Evolutionary conservation across 2,888 invertebrate genomes (phyloP).

Genomic region (Eremobia ochroleuca): DNA sequence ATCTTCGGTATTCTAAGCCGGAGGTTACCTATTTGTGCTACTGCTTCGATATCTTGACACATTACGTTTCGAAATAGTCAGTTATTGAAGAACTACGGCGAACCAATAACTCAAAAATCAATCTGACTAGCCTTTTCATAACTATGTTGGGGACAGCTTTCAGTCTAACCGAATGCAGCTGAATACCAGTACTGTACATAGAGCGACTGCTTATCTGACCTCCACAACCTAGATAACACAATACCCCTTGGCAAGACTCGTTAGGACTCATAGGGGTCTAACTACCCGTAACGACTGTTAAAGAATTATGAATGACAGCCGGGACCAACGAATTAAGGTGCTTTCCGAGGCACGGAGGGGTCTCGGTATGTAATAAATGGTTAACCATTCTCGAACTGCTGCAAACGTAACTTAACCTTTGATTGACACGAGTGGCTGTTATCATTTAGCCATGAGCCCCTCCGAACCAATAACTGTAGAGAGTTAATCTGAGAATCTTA

Average conservation of each 20-base stretch:
- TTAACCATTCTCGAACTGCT: neutral
- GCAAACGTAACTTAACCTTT: neutral
- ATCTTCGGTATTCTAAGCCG: neutral
- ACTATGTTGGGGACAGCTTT: neutral
- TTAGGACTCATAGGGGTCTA: neutral
- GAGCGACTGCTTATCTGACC: neutral
- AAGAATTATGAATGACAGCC: neutral
- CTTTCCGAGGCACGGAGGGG: neutral
- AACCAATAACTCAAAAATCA: neutral
- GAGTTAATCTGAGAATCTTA: neutral
- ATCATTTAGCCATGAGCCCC: neutral
- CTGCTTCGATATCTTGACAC: neutral
- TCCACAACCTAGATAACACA: neutral
- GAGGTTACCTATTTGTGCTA: neutral
- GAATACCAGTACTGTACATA: neutral
- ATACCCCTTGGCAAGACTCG: neutral
- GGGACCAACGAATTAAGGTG: neutral
- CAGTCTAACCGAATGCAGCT: neutral
- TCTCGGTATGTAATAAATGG: neutral
- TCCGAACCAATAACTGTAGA: neutral
- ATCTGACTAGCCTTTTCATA: neutral
- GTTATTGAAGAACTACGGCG: neutral
- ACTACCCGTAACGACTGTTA: neutral
- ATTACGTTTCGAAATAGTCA: neutral
- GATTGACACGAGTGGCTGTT: neutral